Evolutionary conservation across 1,140 invertebrate genomes (phyloP), one percentile per base, ranked within the genome.

Genomic region (Coelopa frigida): DNA sequence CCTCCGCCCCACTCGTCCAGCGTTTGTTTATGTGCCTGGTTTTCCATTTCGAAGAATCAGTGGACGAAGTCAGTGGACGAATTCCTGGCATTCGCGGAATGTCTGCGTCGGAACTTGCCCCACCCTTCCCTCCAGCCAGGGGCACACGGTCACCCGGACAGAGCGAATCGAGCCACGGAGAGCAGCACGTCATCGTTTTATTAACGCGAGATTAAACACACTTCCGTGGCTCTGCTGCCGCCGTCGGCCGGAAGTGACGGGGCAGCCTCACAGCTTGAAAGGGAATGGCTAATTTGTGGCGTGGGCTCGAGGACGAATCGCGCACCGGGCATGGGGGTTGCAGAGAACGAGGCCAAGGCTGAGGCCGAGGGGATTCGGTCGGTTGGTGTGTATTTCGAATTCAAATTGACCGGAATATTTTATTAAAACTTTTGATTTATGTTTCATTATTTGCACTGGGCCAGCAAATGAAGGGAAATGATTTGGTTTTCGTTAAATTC

Each of bases 351-450:
- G 14, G 24, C 24, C 24, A 42, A 22, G 24, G 8, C n/a, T 20
- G 21, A 29, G 24, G 32, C 32, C 32, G 23, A 22, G 32, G 24
- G 24, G 40, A 29, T 42, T 42, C 24, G 24, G 15, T 12, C 21
- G 40, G 20, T 22, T 29, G 24, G 40, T 29, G 24, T 21, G n/a
- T n/a, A n/a, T n/a, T n/a, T 38, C 23, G 18, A 26, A 41, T 50
- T 50, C 49, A 50, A 50, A 50, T 50, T 50, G 49, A 50, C 49
- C 49, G 49, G 49, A 50, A 50, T 50, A 43, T 42, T 15, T 20
- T 43, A 43, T 20, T 38, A 38, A 43, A 26, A 20, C 27, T 15
- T 46, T 46, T 39, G 15, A 6, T 44, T 44, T 44, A 12, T 31
- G 20, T 20, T 22, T 18, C 27, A 14, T 35, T 23, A 14, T 20